A percentile compares a stretch with the other conserved stretches of the same genome.
Conservation (phyloP, 2,797 vertebrate genomes). For the Simalia tracyae region DNA sequence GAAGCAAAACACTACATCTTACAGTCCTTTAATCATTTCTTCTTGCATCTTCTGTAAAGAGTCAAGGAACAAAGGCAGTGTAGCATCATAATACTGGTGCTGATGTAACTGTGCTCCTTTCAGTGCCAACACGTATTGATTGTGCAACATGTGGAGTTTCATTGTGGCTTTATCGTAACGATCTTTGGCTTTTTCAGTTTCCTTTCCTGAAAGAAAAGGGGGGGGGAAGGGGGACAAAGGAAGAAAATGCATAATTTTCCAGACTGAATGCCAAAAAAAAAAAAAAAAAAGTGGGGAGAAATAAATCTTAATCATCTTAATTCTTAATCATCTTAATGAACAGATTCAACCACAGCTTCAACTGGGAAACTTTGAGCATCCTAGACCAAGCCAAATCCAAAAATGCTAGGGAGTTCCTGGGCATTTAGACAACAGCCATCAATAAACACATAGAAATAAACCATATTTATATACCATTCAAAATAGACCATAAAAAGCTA, state of each 20-base stretch:
- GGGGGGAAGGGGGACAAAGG: background rate
- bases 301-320: background rate
- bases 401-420: too few species aligned
- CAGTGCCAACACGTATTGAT: slow-evolving; percentile 92
- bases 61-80: slow-evolving; percentile 88
- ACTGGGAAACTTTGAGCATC: too few species aligned
- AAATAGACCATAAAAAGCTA: too few species aligned
- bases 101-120: slow-evolving; percentile 90
- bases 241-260: background rate
- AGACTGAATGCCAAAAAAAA: background rate
- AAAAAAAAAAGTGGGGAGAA: background rate
- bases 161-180: slow-evolving; percentile 94
- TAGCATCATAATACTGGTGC: slow-evolving; percentile 85
- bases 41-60: slow-evolving; percentile 96
- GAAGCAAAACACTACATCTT: slow-evolving; percentile 66
- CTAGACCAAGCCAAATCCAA: too few species aligned
- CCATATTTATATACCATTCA: too few species aligned
- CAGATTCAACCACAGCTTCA: too few species aligned
- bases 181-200: slow-evolving; percentile 91
- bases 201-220: slow-evolving; percentile 80
- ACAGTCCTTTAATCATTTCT: slow-evolving; percentile 96
- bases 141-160: slow-evolving; percentile 93
- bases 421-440: too few species aligned
- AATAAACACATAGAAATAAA: too few species aligned
- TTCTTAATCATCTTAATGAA: background rate